Evolutionary conservation across 2,888 invertebrate genomes (phyloP), one percentile per base, ranked within the genome.

Genomic region (Pollenia griseotomentosa): DNA sequence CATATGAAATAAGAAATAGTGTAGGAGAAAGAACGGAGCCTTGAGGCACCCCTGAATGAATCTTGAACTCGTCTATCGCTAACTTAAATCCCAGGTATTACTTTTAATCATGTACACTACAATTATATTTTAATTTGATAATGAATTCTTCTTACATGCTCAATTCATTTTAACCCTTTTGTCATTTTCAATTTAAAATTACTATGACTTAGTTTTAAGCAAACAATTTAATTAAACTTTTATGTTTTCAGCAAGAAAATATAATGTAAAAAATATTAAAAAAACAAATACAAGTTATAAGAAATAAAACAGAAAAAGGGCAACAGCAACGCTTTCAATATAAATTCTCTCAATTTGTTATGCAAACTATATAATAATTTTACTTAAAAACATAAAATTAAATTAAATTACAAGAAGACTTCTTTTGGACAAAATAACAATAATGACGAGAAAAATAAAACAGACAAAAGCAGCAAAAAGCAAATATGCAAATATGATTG

Each of bases 321-420:
- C 48, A 53, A 11, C 7, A 75, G 42, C 2, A 65, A 73, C 44
- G 74, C 63, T 75, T 79, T 44, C 48, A 79, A 74, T 83, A 70
- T 57, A 74, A 55, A 79, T 79, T 83, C 65, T 65, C 51, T 40
- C 44, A 83, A 83, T 83, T 83, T 80, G 61, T 68, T 81, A 83
- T 86, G 86, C 83, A 86, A 83, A 83, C 71, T 80, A 86, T 44
- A 77, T 61, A 83, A 83, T 77, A 80, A 83, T 83, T 83, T 73
- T 33, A 77, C 53, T 77, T 61, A 61, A 81, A 53, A 83, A 80
- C 63, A 65, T 65, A 44, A 77, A 81, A 83, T 83, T 77, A 77
- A 83, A 86, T 83, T 86, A 81, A 83, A 80, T 81, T 68, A 68
- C 63, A 77, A 74, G 66, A 59, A 51, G 51, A 82, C 57, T 78